Percentiles rank a stretch among this genome's conserved stretches.
Conservation (phyloP, 1,140 invertebrate species). For the Drosophila bipectinata region DNA sequence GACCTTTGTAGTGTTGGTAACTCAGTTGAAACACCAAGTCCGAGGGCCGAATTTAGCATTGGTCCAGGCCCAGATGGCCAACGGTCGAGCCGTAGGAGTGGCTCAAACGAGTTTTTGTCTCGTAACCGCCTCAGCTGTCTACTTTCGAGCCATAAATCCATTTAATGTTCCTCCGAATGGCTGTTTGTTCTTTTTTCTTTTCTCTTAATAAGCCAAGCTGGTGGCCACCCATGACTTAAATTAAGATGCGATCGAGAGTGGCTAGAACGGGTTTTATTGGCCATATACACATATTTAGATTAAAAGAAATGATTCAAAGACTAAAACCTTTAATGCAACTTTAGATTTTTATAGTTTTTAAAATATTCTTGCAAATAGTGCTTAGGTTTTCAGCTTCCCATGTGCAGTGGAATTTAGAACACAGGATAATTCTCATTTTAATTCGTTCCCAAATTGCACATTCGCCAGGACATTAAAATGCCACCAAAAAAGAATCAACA, state of each 20-base stretch:
- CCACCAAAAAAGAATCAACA: constrained; percentile 81
- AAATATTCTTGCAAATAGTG: not conserved
- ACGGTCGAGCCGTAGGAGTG: constrained; percentile 44
- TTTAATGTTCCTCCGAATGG: constrained; percentile 69
- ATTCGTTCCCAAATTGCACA: constrained; percentile 73
- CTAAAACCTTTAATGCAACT: no score
- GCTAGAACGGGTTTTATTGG: not conserved
- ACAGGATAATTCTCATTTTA: constrained; percentile 43
- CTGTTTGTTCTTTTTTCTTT: constrained; percentile 5
- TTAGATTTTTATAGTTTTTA: no score
- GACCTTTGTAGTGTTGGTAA: constrained; percentile 52
- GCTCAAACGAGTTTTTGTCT: constrained; percentile 69
- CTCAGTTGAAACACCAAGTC: constrained; percentile 34
- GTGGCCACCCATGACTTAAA: not conserved
- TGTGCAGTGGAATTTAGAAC: constrained; percentile 8
- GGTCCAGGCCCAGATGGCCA: constrained; percentile 42
- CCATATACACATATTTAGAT: not conserved
- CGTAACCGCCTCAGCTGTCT: constrained; percentile 27
- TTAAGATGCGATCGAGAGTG: constrained; percentile 4
- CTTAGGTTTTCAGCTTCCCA: not conserved
- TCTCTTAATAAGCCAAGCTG: not conserved
- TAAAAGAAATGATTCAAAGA: not conserved
- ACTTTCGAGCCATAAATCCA: constrained; percentile 64
- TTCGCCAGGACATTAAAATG: constrained; percentile 75
- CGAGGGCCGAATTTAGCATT: constrained; percentile 61